Evolutionary conservation across 2,888 invertebrate species (phyloP).

Genomic region (Xylota segnis): DNA sequence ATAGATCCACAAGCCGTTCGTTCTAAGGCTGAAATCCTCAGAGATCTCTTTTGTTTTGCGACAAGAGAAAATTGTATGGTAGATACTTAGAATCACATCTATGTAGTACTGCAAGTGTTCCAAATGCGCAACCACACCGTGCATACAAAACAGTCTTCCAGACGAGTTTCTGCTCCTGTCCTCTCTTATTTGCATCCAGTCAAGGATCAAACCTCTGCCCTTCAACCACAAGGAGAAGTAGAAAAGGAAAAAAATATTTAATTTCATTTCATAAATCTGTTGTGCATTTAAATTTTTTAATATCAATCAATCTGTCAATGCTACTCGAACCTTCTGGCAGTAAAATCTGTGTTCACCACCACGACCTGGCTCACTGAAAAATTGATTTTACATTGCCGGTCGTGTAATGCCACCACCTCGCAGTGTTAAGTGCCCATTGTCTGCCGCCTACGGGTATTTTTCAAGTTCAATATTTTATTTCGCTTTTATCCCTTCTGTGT

Average conservation of each 20-base stretch:
- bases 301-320: constrained; percentile 31
- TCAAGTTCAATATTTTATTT: constrained; percentile 75
- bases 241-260: constrained; percentile 1
- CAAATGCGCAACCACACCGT: no score
- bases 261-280: constrained; percentile 56
- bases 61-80: no score
- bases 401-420: constrained; percentile 56
- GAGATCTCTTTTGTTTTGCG: no score
- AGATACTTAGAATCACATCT: no score
- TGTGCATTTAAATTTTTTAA: constrained; percentile 34
- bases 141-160: no score
- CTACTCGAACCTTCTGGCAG: constrained; percentile 25
- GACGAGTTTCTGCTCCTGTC: no score
- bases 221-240: background rate
- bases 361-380: constrained; percentile 51
- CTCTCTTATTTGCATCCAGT: background rate
- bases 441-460: constrained; percentile 72
- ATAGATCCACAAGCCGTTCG: no score
- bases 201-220: background rate
- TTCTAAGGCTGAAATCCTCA: no score
- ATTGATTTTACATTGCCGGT: constrained; percentile 58
- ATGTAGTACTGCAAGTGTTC: no score
- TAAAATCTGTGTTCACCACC: constrained; percentile 3
- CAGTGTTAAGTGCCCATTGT: constrained; percentile 73
- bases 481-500: constrained; percentile 39